A percentile compares a stretch with the other conserved stretches of the same genome.
Conservation (phyloP, 2,888 invertebrate genomes). For the Rhagophthalmus giganteus region DNA sequence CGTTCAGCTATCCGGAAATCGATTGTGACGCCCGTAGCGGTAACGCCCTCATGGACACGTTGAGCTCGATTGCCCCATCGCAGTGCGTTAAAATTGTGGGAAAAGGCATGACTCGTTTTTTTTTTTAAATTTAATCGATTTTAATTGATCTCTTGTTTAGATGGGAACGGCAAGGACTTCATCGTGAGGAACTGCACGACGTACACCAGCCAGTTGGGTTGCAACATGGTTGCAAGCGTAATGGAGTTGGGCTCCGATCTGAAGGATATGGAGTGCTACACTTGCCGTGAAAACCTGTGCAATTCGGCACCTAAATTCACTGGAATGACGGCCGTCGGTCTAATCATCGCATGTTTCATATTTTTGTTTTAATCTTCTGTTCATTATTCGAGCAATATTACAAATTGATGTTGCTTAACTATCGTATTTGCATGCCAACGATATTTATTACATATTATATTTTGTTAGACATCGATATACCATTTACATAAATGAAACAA, state of each 20-base stretch:
- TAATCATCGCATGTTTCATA: constrained; percentile 19
- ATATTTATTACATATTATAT: neutral
- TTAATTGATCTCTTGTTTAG: constrained; percentile 8
- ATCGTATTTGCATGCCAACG: constrained; percentile 12
- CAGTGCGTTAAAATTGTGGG: constrained; percentile 29
- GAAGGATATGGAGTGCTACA: constrained; percentile 21
- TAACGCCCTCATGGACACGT: constrained; percentile 11
- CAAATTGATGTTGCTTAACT: constrained; percentile 23
- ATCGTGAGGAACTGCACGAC: constrained; percentile 20
- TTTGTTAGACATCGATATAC: neutral
- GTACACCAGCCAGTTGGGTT: constrained; percentile 13
- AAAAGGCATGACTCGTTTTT: too few species aligned
- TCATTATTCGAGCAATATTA: too few species aligned
- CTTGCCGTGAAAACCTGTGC: constrained; percentile 19
- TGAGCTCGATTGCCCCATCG: constrained; percentile 16
- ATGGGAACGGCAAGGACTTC: constrained; percentile 15
- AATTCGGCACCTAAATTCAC: constrained; percentile 21
- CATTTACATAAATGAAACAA: neutral
- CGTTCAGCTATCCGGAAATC: constrained; percentile 20
- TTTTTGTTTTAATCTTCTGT: constrained; percentile 18
- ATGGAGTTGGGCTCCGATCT: constrained; percentile 17
- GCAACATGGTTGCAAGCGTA: constrained; percentile 14
- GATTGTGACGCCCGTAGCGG: constrained; percentile 18
- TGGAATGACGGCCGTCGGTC: constrained; percentile 17
- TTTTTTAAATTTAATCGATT: too few species aligned